phyloP scores from a whole-genome alignment of 2,888 invertebrate genomes.

The Drosophila mettleri region DNA sequence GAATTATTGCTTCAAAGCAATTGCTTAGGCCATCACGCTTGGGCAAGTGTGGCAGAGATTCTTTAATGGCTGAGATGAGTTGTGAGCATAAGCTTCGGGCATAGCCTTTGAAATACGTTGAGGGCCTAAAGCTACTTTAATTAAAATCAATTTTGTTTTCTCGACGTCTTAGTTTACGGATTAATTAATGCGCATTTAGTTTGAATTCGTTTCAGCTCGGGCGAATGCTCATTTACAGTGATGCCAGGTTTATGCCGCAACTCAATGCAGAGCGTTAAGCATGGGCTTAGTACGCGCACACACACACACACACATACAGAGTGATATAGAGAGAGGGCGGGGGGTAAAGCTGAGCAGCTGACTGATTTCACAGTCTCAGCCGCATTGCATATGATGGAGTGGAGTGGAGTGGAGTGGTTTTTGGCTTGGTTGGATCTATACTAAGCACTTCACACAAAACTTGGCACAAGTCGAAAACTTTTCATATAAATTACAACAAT shows the following conservation, averaged over 20 bases:
- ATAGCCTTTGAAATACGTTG: not conserved
- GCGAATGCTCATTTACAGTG: constrained; percentile 2
- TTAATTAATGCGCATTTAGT: constrained; percentile 1
- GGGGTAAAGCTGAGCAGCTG: constrained; percentile 25
- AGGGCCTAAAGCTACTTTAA: not conserved
- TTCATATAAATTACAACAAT: constrained; percentile 76
- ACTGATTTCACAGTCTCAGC: constrained; percentile 31
- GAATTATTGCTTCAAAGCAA: not conserved
- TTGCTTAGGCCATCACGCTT: not conserved
- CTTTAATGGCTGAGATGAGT: not conserved
- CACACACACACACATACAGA: fast-evolving
- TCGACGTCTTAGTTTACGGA: not conserved
- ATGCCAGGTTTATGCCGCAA: constrained; percentile 17
- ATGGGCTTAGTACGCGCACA: constrained; percentile 8
- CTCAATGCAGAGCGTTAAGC: constrained; percentile 5
- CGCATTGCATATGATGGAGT: not conserved
- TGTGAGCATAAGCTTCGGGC: not conserved
- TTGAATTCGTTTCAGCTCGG: not conserved
- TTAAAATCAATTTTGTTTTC: constrained; percentile 1
- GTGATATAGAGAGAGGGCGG: not conserved
- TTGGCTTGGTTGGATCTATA: constrained; percentile 11
- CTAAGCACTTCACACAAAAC: constrained; percentile 34
- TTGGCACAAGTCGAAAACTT: constrained; percentile 58
- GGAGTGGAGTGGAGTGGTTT: not conserved
- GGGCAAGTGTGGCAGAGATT: not conserved